phyloP scores from a whole-genome alignment of 1,140 invertebrate genomes.

The Elymnias hypermnestra region DNA sequence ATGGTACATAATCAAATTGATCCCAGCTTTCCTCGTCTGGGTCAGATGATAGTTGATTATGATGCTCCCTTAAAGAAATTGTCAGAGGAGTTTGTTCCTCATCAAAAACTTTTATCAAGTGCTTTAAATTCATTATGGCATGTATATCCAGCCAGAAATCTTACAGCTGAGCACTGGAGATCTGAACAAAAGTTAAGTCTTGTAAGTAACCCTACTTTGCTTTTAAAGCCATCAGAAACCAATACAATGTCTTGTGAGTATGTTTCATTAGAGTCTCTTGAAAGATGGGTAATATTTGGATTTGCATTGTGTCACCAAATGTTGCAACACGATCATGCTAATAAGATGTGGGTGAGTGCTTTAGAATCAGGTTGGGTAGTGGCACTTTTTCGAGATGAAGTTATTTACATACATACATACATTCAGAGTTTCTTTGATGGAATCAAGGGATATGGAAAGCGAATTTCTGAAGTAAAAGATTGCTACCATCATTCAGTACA shows the following conservation, averaged over 20 bases:
- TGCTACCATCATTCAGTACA: constrained; percentile 93
- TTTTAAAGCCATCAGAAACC: constrained; percentile 95
- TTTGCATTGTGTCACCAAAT: constrained; percentile 93
- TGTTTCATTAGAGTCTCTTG: constrained; percentile 95
- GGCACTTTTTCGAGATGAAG: constrained; percentile 97
- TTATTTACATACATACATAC: constrained; percentile 96
- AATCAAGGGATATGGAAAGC: constrained; percentile 95
- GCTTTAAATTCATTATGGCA: constrained; percentile 92
- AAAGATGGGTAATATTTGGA: constrained; percentile 98
- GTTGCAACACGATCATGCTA: constrained; percentile 86
- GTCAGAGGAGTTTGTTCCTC: constrained; percentile 97
- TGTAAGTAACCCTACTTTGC: constrained; percentile 91
- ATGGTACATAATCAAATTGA: constrained; percentile 95
- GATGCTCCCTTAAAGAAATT: constrained; percentile 97
- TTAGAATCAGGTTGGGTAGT: constrained; percentile 96
- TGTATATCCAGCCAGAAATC: constrained; percentile 92
- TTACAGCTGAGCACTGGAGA: constrained; percentile 95
- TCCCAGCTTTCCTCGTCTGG: constrained; percentile 93
- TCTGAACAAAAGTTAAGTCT: constrained; percentile 96
- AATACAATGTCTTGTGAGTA: constrained; percentile 99
- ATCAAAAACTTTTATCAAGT: constrained; percentile 90
- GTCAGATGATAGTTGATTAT: constrained; percentile 98
- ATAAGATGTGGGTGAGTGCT: constrained; percentile 93
- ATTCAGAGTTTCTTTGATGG: constrained; percentile 95
- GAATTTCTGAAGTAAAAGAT: constrained; percentile 96